Evolutionary conservation across 2,888 invertebrate species (phyloP).

Genomic region (Ditula angustiorana): DNA sequence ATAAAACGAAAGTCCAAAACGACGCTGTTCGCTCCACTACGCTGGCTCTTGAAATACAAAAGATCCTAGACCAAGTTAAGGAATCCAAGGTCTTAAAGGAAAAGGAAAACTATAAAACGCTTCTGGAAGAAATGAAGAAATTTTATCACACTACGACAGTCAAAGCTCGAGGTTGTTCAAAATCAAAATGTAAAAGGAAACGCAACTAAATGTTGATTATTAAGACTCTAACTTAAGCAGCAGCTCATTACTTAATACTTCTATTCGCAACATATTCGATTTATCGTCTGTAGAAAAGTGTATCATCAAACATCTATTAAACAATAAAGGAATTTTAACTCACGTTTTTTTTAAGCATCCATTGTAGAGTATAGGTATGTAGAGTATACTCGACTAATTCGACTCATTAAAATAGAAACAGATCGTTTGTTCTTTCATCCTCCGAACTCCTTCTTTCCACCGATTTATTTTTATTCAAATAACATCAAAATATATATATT

Average conservation of each 20-base stretch:
- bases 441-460: too few relatives aligned
- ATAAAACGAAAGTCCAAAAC: constrained; percentile 18
- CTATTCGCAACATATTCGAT: not conserved
- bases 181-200: constrained; percentile 7
- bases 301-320: not conserved
- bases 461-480: too few relatives aligned
- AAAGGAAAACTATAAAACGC: constrained; percentile 49
- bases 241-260: not conserved
- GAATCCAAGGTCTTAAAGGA: constrained; percentile 53
- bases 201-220: not conserved
- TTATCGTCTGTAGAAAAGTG: not conserved
- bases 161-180: not conserved
- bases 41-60: constrained; percentile 56
- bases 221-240: not conserved
- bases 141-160: constrained; percentile 52
- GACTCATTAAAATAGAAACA: too few relatives aligned
- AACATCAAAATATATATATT: too few relatives aligned
- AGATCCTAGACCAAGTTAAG: constrained; percentile 57
- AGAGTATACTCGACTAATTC: too few relatives aligned
- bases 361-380: too few relatives aligned
- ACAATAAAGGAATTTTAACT: not conserved
- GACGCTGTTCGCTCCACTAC: constrained; percentile 45
- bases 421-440: too few relatives aligned
- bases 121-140: constrained; percentile 57
- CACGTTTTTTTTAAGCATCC: not conserved